Evolutionary conservation across 2,113 vertebrate species (phyloP), one percentile per base, ranked within the genome.

Genomic region (Sinocyclocheilus anshuiensis): DNA sequence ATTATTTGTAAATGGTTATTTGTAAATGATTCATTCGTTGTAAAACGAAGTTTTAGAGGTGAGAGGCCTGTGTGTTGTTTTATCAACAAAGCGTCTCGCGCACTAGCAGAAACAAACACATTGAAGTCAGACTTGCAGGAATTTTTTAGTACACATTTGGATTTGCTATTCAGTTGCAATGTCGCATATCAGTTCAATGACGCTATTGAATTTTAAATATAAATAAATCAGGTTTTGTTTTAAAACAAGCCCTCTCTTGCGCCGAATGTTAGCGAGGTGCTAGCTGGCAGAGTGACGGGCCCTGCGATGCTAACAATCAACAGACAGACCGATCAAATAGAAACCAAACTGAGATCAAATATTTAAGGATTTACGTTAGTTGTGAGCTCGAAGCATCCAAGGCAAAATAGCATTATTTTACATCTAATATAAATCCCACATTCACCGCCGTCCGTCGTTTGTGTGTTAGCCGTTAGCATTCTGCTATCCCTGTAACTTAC

Each of bases 31-130:
- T 42, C 8, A 7, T 42, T 42, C 8, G 42, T 86, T 67, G 74
- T 69, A 7, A 71, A 78, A 33, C 74, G 1, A 78, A 77, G 65
- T 69, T 78, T 80, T 80, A 75, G 84, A 75, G 65, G 75, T 75
- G 81, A 87, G 78, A 79, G 83, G 86, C 87, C 88, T 86, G 53
- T 42, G 57, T 50, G 63, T 33, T 88, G 67, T 77, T 83, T 71
- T 78, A 78, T 83, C 55, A 86, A 84, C 86, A 87, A 87, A 87
- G 86, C 75, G 65, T 18, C 63, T 77, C n/a, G 65, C 63, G 26
- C 18, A 65, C 0, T 57, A 55, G 45, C 76, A 53, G 33, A 53
- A 15, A 48, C 16, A 55, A 67, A 65, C 36, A 67, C 22, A 20
- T 11, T 50, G 4, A 26, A 48, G 11, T 50, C 22, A 15, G 48